Percentiles rank a stretch among this genome's conserved stretches.
These are phyloP conservation scores for Myotis planiceps DNA, from an alignment of 2,797 vertebrate species.

Conservation along the genomic window DNA sequence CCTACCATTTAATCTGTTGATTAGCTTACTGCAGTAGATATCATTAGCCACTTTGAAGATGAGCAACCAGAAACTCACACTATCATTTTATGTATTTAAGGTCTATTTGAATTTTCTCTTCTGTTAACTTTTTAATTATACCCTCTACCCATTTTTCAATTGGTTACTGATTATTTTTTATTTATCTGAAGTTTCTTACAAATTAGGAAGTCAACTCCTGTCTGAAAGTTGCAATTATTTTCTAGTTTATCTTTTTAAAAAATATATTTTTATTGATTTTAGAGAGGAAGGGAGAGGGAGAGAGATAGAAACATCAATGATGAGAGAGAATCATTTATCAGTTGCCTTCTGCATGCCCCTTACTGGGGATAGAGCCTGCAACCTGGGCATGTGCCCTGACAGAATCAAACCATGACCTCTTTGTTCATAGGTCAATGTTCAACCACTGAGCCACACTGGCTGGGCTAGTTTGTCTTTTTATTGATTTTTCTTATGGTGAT, in stretches of 20 bases:
- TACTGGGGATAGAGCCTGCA: too few relatives aligned
- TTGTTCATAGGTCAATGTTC: too few relatives aligned
- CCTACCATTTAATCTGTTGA: neutral
- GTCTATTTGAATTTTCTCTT: neutral
- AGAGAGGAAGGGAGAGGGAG: too few relatives aligned
- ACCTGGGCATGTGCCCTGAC: too few relatives aligned
- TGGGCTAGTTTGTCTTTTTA: neutral
- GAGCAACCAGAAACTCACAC: neutral
- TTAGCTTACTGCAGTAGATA: neutral
- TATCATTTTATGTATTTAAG: neutral
- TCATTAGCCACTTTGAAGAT: neutral
- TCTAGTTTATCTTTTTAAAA: neutral
- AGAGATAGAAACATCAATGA: too few relatives aligned
- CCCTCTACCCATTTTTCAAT: neutral
- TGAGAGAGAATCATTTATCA: too few relatives aligned
- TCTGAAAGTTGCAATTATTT: neutral
- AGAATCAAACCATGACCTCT: too few relatives aligned
- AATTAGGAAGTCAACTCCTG: neutral
- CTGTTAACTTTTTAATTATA: neutral
- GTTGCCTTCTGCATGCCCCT: too few relatives aligned
- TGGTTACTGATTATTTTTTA: neutral
- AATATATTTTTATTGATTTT: too few relatives aligned
- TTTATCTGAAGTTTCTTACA: neutral
- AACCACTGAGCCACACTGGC: too few relatives aligned
- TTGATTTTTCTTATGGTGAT: neutral